Conservation (phyloP, 1,140 invertebrate species). For the Drosophila ananassae region DNA sequence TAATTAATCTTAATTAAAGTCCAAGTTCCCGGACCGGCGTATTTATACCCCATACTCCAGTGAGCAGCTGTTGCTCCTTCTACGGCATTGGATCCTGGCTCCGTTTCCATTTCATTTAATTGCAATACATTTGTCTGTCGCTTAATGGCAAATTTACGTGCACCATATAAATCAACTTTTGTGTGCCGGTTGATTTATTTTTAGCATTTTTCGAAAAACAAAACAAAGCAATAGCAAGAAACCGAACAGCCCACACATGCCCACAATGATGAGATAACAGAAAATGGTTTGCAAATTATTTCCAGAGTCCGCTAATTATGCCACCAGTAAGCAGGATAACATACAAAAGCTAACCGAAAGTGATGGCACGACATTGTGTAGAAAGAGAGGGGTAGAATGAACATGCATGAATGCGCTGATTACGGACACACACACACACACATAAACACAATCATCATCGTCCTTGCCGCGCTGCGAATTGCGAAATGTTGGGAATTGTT, state of each 20-base stretch:
- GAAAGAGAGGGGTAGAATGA: background rate
- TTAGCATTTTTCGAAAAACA: slow-evolving; percentile 50
- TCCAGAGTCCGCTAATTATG: slow-evolving; percentile 64
- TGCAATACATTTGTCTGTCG: slow-evolving; percentile 77
- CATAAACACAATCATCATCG: slow-evolving; percentile 40
- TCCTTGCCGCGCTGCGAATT: slow-evolving; percentile 16
- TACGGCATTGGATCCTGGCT: slow-evolving; percentile 11
- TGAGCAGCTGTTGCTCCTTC: slow-evolving; percentile 67
- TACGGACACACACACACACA: slow-evolving; percentile 38
- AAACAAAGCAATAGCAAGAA: slow-evolving; percentile 14
- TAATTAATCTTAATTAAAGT: slow-evolving; percentile 82
- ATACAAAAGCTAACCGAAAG: slow-evolving; percentile 14
- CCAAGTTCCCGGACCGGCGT: slow-evolving; percentile 44
- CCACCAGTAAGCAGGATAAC: slow-evolving; percentile 47
- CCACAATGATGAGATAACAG: slow-evolving; percentile 31
- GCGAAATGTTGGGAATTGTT: slow-evolving; percentile 17
- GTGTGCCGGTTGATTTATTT: slow-evolving; percentile 63
- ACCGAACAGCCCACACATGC: background rate
- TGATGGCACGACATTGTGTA: background rate
- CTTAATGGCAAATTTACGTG: slow-evolving; percentile 78
- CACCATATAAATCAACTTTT: slow-evolving; percentile 78
- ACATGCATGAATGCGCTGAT: slow-evolving; percentile 58
- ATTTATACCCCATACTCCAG: slow-evolving; percentile 39
- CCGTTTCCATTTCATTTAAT: slow-evolving; percentile 76
- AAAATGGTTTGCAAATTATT: slow-evolving; percentile 65